Evolutionary conservation across 2,888 invertebrate genomes (phyloP), one percentile per base, ranked within the genome.

Genomic region (Cosmorhoe ocellata): DNA sequence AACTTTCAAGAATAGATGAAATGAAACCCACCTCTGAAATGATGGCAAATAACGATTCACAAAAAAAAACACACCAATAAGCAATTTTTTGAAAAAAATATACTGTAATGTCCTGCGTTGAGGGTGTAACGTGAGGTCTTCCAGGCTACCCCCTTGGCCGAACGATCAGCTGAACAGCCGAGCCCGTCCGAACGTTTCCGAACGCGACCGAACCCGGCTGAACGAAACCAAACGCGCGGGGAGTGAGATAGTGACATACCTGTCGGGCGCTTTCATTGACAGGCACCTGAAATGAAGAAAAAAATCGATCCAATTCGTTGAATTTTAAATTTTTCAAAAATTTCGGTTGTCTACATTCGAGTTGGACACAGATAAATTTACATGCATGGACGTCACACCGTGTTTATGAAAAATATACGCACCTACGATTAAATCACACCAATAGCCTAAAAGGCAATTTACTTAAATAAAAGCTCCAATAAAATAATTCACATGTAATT

Each of bases 231-330:
- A 86, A 82, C 78, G 84, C 81, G 79, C 74, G 74, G 74, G 69
- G 79, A 81, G 74, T 78, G 81, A 84, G 76, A 76, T 84, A 86
- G 86, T 78, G 84, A 90, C 90, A 92, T 93, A 93, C 93, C 93
- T 93, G 91, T 93, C 93, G 90, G 93, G 93, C 92, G 93, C 93
- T 92, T 93, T 93, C 92, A 93, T 93, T 91, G 93, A 93, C 92
- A 93, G 92, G 92, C 93, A 93, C 93, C 93, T 93, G 93, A 91
- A 93, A 93, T 88, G 88, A 93, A 92, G 93, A 92, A 93, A 92
- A 89, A 92, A 92, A 91, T 88, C 91, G 85, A 91, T 91, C 91
- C 91, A 91, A 91, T 91, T 91, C 90, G 90, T 91, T 91, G 90
- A 92, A 92, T 80, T 90, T 91, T 84, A 88, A 90, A 81, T 76